A percentile compares a stretch with the other conserved stretches of the same genome.
Conservation (phyloP, 2,888 invertebrate genomes). For the Meghimatium bilineatum region DNA sequence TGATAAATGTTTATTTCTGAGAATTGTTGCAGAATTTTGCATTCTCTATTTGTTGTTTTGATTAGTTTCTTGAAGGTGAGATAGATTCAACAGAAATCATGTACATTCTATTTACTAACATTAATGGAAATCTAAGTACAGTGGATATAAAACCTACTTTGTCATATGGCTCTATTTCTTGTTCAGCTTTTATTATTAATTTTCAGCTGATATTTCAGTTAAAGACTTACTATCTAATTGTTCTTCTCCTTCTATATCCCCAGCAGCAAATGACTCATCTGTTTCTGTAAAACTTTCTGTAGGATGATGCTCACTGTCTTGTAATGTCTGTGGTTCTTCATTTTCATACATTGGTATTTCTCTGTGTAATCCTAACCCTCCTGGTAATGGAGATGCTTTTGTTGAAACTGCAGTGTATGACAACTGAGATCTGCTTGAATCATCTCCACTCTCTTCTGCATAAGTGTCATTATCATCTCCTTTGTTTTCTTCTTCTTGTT, state of each 20-base stretch:
- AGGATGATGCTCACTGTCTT: neutral
- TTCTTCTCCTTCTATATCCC: conserved; percentile 22
- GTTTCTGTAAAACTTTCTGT: neutral
- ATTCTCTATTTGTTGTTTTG: too few relatives aligned
- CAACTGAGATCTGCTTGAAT: conserved; percentile 66
- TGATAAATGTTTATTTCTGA: too few relatives aligned
- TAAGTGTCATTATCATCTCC: conserved; percentile 48
- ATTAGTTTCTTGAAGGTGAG: too few relatives aligned
- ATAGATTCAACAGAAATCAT: too few relatives aligned
- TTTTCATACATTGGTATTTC: conserved; percentile 58
- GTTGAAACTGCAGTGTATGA: conserved; percentile 75
- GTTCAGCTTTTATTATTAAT: neutral
- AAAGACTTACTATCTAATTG: neutral
- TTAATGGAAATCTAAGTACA: too few relatives aligned
- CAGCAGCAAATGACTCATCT: neutral
- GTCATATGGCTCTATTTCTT: neutral
- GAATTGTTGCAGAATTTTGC: too few relatives aligned
- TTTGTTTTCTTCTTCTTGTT: conserved; percentile 55
- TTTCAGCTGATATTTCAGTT: neutral
- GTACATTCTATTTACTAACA: too few relatives aligned
- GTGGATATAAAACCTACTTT: too few relatives aligned
- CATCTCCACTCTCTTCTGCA: conserved; percentile 40
- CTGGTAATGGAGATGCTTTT: conserved; percentile 73
- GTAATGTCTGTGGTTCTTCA: conserved; percentile 16
- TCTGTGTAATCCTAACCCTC: conserved; percentile 61